Evolutionary conservation across 30 jellyfish, hydroid and myxozoan genomes (phyloP).

Genomic region (Phacellophora camtschatica): DNA sequence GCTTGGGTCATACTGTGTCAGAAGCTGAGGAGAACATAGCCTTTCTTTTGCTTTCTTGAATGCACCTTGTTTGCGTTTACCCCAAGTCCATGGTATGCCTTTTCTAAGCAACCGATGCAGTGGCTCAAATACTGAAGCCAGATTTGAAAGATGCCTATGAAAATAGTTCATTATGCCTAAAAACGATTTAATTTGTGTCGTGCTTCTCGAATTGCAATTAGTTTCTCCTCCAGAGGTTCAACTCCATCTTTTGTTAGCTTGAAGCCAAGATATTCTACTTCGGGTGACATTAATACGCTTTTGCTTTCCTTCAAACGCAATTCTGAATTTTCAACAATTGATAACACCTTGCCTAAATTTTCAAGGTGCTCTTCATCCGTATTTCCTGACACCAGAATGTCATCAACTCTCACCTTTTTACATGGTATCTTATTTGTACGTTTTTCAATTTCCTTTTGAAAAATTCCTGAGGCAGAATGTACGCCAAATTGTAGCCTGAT

Average conservation of each 20-base stretch:
- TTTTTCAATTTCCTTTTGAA: conserved; percentile 44
- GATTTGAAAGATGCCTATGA: too few relatives aligned
- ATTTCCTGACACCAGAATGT: conserved; percentile 4
- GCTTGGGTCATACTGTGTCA: conserved; percentile 38
- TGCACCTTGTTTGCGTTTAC: neutral
- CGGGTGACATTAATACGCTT: neutral
- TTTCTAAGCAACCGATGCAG: too few relatives aligned
- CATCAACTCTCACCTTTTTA: conserved; percentile 5
- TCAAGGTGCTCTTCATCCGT: conserved; percentile 22
- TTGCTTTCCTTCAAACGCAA: neutral
- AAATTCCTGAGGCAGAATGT: conserved; percentile 13
- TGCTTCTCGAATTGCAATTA: too few relatives aligned
- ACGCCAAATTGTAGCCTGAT: conserved; percentile 19
- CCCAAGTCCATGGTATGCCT: neutral
- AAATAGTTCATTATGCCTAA: too few relatives aligned
- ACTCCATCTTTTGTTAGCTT: too few relatives aligned
- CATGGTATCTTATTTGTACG: conserved; percentile 7
- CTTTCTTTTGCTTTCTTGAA: neutral
- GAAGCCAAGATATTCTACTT: neutral
- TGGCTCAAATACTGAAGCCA: too few relatives aligned
- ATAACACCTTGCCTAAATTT: neutral
- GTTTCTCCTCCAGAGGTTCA: too few relatives aligned
- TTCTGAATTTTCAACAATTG: neutral
- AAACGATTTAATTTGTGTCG: conserved; percentile 62
- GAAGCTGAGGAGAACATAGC: neutral